Percentiles rank a stretch among this genome's conserved stretches.
Evolutionary conservation across 2,797 vertebrate species (phyloP).

Genomic region (Argentina silus): DNA sequence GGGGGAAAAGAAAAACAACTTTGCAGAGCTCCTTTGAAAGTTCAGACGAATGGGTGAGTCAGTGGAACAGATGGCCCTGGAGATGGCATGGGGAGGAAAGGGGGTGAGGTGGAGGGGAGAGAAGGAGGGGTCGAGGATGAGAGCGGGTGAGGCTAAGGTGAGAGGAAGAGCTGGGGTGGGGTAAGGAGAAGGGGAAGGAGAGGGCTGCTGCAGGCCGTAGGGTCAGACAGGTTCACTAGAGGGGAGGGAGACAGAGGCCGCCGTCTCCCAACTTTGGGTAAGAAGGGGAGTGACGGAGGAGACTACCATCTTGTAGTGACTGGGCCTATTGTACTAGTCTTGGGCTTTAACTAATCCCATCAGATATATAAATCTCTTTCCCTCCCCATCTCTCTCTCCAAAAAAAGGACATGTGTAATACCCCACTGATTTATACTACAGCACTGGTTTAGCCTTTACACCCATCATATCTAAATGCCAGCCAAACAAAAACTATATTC

Average conservation of each 20-base stretch:
- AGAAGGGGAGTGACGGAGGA: no score
- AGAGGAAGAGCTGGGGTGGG: neutral
- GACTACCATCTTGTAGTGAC: no score
- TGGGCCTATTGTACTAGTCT: no score
- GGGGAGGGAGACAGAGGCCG: neutral
- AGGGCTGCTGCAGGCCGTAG: neutral
- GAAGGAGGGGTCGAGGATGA: neutral
- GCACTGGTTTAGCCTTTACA: no score
- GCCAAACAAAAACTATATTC: no score
- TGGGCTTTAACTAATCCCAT: no score
- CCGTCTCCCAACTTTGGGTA: neutral
- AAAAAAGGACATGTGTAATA: no score
- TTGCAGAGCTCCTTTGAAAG: constrained; percentile 75
- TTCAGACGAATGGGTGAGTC: constrained; percentile 66
- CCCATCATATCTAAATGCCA: no score
- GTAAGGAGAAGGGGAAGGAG: neutral
- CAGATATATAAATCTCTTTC: neutral
- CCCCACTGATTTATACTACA: no score
- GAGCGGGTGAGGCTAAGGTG: neutral
- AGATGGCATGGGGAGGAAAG: constrained; percentile 46
- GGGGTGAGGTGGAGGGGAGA: constrained; percentile 32
- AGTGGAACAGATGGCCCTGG: constrained; percentile 70
- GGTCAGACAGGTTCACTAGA: neutral
- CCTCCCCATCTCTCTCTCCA: neutral
- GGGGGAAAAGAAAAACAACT: constrained; percentile 57